phyloP scores from a whole-genome alignment of 2,888 invertebrate genomes.

The Acanthosepion esculentum region DNA sequence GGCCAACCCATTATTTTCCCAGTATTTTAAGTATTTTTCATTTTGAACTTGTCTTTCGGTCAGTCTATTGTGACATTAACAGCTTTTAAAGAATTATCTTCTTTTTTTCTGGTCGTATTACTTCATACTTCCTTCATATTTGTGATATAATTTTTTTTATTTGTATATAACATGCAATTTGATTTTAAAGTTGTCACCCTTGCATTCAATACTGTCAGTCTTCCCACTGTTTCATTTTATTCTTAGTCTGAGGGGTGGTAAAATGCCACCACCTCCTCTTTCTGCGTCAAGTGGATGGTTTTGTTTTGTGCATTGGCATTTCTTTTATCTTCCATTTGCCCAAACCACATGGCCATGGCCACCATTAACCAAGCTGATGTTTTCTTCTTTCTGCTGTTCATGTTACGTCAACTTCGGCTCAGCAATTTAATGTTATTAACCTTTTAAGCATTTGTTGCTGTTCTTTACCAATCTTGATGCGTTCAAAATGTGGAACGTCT shows the following conservation, averaged over 20 bases:
- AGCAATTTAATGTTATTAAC: not conserved
- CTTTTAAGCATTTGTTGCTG: not conserved
- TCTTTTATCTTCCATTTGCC: not conserved
- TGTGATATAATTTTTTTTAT: not conserved
- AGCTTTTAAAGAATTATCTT: not conserved
- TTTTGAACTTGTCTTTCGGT: not conserved
- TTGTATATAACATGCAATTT: not conserved
- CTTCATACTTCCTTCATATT: not conserved
- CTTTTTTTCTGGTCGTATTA: not conserved
- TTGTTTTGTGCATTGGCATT: not conserved
- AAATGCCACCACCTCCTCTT: not conserved
- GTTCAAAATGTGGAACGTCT: not conserved
- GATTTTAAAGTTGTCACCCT: not conserved
- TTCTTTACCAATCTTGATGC: not conserved
- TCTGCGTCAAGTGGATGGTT: not conserved
- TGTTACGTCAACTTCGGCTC: not conserved
- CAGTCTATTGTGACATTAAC: not conserved
- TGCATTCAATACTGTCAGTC: not conserved
- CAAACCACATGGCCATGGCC: not conserved
- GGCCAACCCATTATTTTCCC: not conserved
- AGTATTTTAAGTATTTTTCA: not conserved
- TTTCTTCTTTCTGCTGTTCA: not conserved
- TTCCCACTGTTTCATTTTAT: not conserved
- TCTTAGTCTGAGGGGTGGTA: not conserved
- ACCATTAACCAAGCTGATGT: not conserved